Evolutionary conservation across 2,113 vertebrate genomes (phyloP).

Genomic region (Syngnathus scovelli): DNA sequence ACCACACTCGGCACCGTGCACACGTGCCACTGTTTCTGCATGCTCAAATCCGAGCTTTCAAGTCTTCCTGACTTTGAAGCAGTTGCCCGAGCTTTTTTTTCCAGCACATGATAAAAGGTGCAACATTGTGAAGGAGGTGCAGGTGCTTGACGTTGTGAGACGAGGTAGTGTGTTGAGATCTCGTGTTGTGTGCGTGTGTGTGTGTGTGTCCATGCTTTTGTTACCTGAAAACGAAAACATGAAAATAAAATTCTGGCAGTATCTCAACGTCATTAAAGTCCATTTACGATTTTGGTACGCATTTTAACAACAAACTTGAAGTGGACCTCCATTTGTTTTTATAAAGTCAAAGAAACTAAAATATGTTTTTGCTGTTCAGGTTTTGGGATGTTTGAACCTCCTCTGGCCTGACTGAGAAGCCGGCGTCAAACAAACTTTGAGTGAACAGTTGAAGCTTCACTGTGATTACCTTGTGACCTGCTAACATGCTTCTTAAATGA

Average conservation of each 20-base stretch:
- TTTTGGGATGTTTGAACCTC: background rate
- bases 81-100: conserved; percentile 35
- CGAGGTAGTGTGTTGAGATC: conserved; percentile 26
- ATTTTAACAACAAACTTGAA: no score
- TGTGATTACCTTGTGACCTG: conserved; percentile 33
- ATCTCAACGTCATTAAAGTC: no score
- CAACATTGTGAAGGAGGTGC: conserved; percentile 30
- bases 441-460: conserved; percentile 9
- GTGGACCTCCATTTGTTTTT: no score
- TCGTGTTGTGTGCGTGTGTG: conserved; percentile 2
- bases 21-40: conserved; percentile 14
- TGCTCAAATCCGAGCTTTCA: conserved; percentile 44
- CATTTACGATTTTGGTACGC: no score
- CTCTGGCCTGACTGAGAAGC: background rate
- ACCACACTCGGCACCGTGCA: conserved; percentile 27
- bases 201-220: no score
- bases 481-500: conserved; percentile 21
- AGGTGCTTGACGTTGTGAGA: conserved; percentile 44
- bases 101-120: conserved; percentile 42
- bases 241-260: no score
- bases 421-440: background rate
- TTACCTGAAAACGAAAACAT: no score
- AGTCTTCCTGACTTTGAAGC: conserved; percentile 52
- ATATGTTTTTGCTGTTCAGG: background rate
- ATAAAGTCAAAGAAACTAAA: background rate